Percentiles rank a stretch among this genome's conserved stretches.
These are phyloP conservation scores for Zoanthus solanderi DNA, from an alignment of 92 coral and sea anemone genomes.

Conservation along the genomic window DNA sequence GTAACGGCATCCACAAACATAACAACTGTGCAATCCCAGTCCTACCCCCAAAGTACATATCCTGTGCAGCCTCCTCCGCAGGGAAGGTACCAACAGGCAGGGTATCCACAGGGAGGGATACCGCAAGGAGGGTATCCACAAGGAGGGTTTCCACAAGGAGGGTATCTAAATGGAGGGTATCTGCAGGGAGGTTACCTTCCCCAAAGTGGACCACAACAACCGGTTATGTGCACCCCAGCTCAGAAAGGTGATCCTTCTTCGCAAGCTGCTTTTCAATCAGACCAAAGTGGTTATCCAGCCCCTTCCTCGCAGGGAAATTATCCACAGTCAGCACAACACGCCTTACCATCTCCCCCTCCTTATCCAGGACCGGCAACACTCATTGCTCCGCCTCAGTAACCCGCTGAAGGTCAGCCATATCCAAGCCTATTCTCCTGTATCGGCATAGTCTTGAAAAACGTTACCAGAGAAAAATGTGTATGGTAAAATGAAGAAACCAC, in stretches of 20 bases:
- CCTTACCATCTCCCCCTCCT: neutral
- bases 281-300: neutral
- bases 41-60: neutral
- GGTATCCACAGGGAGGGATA: neutral
- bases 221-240: neutral
- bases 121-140: no score
- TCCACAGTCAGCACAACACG: neutral
- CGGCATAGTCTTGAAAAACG: no score
- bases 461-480: no score
- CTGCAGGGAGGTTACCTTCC: neutral
- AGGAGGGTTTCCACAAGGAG: no score
- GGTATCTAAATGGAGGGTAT: neutral
- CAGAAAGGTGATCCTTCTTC: neutral
- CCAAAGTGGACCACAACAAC: neutral
- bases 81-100: neutral
- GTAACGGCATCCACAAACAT: neutral
- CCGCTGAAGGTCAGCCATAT: slow-evolving; percentile 7
- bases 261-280: neutral
- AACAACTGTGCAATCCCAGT: neutral
- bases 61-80: neutral
- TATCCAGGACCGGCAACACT: neutral
- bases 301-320: neutral
- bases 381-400: slow-evolving; percentile 20
- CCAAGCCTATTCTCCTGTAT: neutral
- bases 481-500: no score